Evolutionary conservation across 2,113 vertebrate species (phyloP).

Genomic region (Vanacampus margaritifer): DNA sequence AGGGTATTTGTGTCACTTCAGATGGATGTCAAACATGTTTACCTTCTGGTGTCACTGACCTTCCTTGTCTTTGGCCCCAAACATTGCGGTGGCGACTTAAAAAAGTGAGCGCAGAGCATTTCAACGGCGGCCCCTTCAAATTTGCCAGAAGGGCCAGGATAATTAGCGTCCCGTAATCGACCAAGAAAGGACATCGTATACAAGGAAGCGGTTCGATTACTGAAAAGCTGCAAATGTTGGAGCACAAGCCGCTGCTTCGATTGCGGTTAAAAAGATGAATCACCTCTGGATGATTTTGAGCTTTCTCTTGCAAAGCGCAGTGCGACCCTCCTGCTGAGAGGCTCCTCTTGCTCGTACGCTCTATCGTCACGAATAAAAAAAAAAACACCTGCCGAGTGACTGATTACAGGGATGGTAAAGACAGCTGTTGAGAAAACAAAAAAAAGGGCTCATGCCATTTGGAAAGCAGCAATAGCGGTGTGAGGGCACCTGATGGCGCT

Average conservation of each 20-base stretch:
- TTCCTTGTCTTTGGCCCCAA: slow-evolving; percentile 13
- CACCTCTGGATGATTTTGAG: not conserved
- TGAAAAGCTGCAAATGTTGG: not conserved
- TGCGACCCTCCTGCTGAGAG: not conserved
- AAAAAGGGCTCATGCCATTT: not conserved
- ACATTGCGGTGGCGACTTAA: not conserved
- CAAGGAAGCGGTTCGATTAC: not conserved
- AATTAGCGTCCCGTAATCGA: not conserved
- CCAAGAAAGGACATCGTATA: not conserved
- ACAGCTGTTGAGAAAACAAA: slow-evolving; percentile 19
- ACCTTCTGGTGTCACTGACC: slow-evolving; percentile 17
- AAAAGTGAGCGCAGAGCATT: not conserved
- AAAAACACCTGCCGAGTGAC: slow-evolving; percentile 21
- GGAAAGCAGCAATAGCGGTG: slow-evolving; percentile 39
- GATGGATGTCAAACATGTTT: not conserved
- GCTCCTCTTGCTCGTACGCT: not conserved
- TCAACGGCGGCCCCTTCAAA: not conserved
- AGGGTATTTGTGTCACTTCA: not conserved
- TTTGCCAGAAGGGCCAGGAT: not conserved
- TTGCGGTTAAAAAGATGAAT: not conserved
- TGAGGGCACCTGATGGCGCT: slow-evolving; percentile 58
- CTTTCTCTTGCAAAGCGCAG: not conserved
- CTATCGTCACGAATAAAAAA: not conserved
- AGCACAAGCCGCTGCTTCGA: too few species aligned
- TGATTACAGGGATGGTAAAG: slow-evolving; percentile 19